Conservation (phyloP, 2,888 invertebrate genomes). For the Pheosia tremula region DNA sequence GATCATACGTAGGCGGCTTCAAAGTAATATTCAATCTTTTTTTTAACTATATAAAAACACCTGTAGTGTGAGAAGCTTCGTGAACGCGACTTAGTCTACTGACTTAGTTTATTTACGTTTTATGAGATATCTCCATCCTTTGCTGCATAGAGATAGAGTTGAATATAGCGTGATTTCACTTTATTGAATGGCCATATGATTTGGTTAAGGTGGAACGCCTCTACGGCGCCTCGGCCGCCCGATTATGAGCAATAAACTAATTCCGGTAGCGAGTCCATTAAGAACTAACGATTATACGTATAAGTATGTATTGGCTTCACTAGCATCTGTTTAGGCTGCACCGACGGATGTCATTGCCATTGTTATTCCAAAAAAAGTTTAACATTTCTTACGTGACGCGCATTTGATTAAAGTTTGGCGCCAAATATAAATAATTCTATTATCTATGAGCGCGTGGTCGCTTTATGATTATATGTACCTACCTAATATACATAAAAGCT, state of each 20-base stretch:
- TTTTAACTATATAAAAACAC: slow-evolving; percentile 63
- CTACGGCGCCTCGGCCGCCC: slow-evolving; percentile 70
- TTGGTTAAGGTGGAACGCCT: slow-evolving; percentile 67
- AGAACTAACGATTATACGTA: slow-evolving; percentile 66
- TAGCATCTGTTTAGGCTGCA: slow-evolving; percentile 25
- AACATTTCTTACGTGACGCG: slow-evolving; percentile 23
- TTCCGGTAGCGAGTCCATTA: slow-evolving; percentile 79
- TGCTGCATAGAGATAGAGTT: slow-evolving; percentile 38
- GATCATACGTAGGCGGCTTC: slow-evolving; percentile 64
- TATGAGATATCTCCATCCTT: slow-evolving; percentile 13
- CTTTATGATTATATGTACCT: background rate
- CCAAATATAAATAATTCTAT: slow-evolving; percentile 16
- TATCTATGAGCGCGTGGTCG: background rate
- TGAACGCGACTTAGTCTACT: slow-evolving; percentile 47
- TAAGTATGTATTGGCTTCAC: slow-evolving; percentile 47
- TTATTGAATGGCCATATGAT: slow-evolving; percentile 31
- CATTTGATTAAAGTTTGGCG: slow-evolving; percentile 25
- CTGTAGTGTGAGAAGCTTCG: slow-evolving; percentile 73
- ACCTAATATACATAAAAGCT: no score
- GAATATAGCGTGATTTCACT: slow-evolving; percentile 20
- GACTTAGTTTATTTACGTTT: slow-evolving; percentile 29
- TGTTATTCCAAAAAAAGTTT: slow-evolving; percentile 29
- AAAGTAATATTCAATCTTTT: slow-evolving; percentile 55
- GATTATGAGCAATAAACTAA: slow-evolving; percentile 80
- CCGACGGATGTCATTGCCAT: slow-evolving; percentile 39